A percentile compares a stretch with the other conserved stretches of the same genome.
These are phyloP conservation scores for Oceanodroma leucorhoa DNA, from an alignment of 2,797 vertebrate species.

Conservation along the genomic window DNA sequence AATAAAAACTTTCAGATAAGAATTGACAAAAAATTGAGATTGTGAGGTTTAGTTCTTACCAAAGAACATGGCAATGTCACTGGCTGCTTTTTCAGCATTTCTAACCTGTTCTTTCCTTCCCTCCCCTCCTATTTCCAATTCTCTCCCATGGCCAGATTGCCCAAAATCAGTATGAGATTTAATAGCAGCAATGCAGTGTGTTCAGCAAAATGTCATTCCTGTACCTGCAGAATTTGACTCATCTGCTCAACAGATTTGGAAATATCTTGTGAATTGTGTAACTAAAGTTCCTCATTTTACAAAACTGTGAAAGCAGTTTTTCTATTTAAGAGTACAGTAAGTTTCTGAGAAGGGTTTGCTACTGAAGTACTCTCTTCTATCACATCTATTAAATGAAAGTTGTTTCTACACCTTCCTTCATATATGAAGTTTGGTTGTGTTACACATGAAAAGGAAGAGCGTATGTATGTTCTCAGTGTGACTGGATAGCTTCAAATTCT, in stretches of 20 bases:
- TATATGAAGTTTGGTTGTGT: neutral
- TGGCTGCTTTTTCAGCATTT: neutral
- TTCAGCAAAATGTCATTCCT: neutral
- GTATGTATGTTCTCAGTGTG: neutral
- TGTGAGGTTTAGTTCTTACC: neutral
- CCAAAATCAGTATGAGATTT: neutral
- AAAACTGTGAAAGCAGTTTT: neutral
- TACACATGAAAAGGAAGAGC: neutral
- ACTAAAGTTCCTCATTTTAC: neutral
- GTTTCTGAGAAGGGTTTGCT: neutral
- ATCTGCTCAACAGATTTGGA: neutral
- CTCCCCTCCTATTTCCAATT: neutral
- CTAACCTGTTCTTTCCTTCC: neutral
- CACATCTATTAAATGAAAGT: neutral
- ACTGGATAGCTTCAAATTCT: neutral
- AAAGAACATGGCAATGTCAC: neutral
- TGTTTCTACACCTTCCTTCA: neutral
- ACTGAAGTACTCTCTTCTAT: neutral
- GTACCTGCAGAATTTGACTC: neutral
- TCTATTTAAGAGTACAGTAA: neutral
- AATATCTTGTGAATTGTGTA: neutral
- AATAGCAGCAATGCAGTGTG: accelerated
- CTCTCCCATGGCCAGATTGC: neutral
- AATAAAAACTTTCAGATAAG: neutral
- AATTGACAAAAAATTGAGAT: neutral